Evolutionary conservation across 2,888 invertebrate genomes (phyloP).

Genomic region (Phortica okadai): DNA sequence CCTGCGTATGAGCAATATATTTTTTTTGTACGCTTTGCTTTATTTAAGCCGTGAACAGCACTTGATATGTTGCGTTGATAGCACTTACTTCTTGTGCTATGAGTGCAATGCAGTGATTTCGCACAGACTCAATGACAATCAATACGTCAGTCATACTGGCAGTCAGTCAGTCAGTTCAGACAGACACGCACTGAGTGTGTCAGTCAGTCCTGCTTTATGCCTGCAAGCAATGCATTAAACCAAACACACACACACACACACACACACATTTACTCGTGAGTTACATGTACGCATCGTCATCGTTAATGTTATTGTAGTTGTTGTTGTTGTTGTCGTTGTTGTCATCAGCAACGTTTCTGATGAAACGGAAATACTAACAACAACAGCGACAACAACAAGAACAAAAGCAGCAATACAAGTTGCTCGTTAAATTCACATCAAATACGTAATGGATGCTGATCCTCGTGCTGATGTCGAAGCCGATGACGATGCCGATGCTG

Average conservation of each 20-base stretch:
- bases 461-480: neutral
- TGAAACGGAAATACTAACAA: neutral
- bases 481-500: too few relatives aligned
- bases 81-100: neutral
- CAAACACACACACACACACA: neutral
- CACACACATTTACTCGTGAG: neutral
- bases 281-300: neutral
- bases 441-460: neutral
- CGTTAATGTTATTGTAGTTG: too few relatives aligned
- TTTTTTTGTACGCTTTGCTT: neutral
- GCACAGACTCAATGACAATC: neutral
- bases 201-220: too few relatives aligned
- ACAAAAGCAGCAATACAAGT: neutral
- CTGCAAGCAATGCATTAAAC: too few relatives aligned
- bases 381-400: neutral
- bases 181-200: too few relatives aligned
- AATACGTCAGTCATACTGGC: neutral
- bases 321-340: neutral
- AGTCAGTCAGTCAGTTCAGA: too few relatives aligned
- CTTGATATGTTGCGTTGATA: neutral
- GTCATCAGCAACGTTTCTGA: neutral
- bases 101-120: neutral
- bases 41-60: neutral
- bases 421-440: slow-evolving; percentile 17
- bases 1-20: too few relatives aligned